Evolutionary conservation across 2,113 vertebrate species (phyloP), one percentile per base, ranked within the genome.

Genomic region (Mugil cephalus): DNA sequence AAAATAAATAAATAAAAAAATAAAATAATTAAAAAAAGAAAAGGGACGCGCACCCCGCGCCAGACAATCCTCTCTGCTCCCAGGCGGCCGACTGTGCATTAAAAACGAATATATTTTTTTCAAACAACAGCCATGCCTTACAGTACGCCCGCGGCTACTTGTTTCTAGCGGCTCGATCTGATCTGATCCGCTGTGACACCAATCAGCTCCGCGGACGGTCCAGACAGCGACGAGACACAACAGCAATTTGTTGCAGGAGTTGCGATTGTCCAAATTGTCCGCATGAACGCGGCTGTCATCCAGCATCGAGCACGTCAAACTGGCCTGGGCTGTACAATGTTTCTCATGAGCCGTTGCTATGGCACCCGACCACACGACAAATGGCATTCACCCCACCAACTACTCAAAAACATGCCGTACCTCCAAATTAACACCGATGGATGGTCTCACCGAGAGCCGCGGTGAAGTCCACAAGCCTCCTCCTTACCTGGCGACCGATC

Each of bases 351-450:
- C 89, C 90, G 92, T 93, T 93, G 92, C 92, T 92, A 93, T 93
- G 91, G 91, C 90, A 93, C 79, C 92, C 91, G 90, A 92, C 91
- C 91, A 89, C 91, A 84, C 87, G 90, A 91, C 87, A 88, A 92
- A 91, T 80, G 92, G 91, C 77, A 88, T 90, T 86, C 84, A 82
- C 64, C 81, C 48, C 8, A 67, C 59, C 80, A 91, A 89, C 84
- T 89, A 53, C 62, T 84, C 69, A 75, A 74, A 87, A 85, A 91
- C 87, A 88, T 40, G 76, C 83, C 60, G 66, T 36, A 48, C 79
- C 67, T 73, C 40, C 71, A 39, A n/a, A 77, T 77, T 19, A 18
- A 81, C 73, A 2, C 30, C 75, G 42, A 65, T 5, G 45, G 45
- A 84, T 69, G 76, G 35, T 64, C 85, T 79, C 60, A 78, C 74